Evolutionary conservation across 2,888 invertebrate genomes (phyloP).

Genomic region (Schizaphis graminum): DNA sequence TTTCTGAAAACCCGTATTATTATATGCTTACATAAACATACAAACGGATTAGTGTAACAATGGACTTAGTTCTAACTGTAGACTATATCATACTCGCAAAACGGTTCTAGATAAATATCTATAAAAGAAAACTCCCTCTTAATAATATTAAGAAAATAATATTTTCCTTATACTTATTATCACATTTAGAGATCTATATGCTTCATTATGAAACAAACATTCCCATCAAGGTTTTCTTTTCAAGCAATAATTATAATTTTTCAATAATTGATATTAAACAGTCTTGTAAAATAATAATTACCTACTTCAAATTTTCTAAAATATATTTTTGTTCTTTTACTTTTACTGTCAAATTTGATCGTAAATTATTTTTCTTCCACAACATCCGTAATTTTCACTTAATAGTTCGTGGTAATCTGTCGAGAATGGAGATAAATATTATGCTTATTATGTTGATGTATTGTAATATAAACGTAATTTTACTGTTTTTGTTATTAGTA

Average conservation of each 20-base stretch:
- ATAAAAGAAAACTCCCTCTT: neutral
- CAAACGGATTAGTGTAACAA: neutral
- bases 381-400: neutral
- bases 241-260: neutral
- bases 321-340: neutral
- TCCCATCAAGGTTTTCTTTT: neutral
- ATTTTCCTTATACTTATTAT: neutral
- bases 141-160: neutral
- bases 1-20: neutral
- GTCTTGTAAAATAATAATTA: neutral
- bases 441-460: neutral
- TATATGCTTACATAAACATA: neutral
- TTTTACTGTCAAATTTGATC: neutral
- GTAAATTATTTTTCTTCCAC: neutral
- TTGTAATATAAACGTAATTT: neutral
- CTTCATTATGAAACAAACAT: neutral
- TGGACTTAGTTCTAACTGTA: neutral
- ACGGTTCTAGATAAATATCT: neutral
- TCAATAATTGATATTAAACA: neutral
- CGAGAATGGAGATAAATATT: neutral
- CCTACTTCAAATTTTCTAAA: neutral
- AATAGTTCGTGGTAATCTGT: neutral
- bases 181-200: neutral
- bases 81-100: neutral
- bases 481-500: neutral